A percentile compares a stretch with the other conserved stretches of the same genome.
Conservation (phyloP, 2,888 invertebrate genomes). For the Agriotes lineatus region DNA sequence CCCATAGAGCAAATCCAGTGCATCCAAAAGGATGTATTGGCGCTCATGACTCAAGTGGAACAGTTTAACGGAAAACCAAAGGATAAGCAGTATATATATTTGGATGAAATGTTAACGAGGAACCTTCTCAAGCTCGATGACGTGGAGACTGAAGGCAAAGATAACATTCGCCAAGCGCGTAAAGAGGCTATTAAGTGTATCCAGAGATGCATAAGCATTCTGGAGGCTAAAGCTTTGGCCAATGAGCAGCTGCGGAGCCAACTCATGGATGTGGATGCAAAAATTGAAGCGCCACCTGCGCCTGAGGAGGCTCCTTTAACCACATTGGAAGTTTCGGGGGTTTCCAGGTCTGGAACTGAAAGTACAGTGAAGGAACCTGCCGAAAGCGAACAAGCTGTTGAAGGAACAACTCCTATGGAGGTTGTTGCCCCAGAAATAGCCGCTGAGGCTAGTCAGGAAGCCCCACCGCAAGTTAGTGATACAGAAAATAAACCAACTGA, state of each 20-base stretch:
- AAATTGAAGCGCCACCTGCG: too few relatives aligned
- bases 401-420: slow-evolving; percentile 35
- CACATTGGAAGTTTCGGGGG: slow-evolving; percentile 47
- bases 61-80: slow-evolving; percentile 77
- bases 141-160: slow-evolving; percentile 93
- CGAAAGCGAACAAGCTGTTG: slow-evolving; percentile 15
- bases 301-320: slow-evolving; percentile 19
- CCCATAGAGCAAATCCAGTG: slow-evolving; percentile 83
- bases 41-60: slow-evolving; percentile 82
- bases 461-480: slow-evolving; percentile 37
- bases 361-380: slow-evolving; percentile 58
- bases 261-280: slow-evolving; percentile 44
- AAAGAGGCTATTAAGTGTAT: slow-evolving; percentile 91
- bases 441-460: background rate
- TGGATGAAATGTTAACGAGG: slow-evolving; percentile 96
- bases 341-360: slow-evolving; percentile 42
- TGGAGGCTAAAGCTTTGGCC: slow-evolving; percentile 82
- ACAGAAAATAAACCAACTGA: slow-evolving; percentile 43
- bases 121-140: slow-evolving; percentile 92
- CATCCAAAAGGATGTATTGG: slow-evolving; percentile 85
- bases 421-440: slow-evolving; percentile 5
- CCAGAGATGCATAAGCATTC: slow-evolving; percentile 85
- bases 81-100: slow-evolving; percentile 85
- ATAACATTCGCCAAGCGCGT: slow-evolving; percentile 87
- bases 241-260: slow-evolving; percentile 47